phyloP scores from a whole-genome alignment of 2,888 invertebrate genomes.

The Drosophila emarginata region DNA sequence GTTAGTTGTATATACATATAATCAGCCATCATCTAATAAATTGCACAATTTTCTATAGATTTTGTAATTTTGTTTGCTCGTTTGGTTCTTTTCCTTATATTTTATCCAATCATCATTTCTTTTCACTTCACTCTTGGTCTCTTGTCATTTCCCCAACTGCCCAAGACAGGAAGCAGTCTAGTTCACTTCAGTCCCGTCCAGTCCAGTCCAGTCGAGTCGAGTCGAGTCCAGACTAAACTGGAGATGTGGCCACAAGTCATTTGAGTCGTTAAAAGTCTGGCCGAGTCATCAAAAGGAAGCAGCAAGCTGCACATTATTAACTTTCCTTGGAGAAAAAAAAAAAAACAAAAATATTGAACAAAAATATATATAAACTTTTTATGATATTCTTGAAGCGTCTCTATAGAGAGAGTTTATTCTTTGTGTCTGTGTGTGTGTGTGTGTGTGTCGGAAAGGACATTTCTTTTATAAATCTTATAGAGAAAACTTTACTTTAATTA shows the following conservation, averaged over 20 bases:
- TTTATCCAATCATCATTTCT: constrained; percentile 1
- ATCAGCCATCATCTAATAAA: background rate
- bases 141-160: background rate
- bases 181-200: constrained; percentile 1
- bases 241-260: constrained; percentile 12
- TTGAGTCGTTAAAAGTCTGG: constrained; percentile 19
- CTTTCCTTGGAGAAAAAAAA: constrained; percentile 32
- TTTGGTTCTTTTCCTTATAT: background rate
- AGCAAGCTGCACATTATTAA: constrained; percentile 63
- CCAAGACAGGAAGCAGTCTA: constrained; percentile 12
- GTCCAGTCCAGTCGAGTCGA: background rate
- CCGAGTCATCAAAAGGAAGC: constrained; percentile 12
- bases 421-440: background rate
- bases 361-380: constrained; percentile 12
- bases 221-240: constrained; percentile 2
- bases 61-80: constrained; percentile 6
- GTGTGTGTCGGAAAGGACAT: constrained; percentile 8
- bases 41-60: background rate
- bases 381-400: constrained; percentile 16
- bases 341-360: background rate
- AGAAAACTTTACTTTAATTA: background rate
- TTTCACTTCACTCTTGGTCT: background rate
- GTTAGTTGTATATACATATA: background rate
- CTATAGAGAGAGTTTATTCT: constrained; percentile 50
- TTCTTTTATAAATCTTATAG: background rate